phyloP scores from a whole-genome alignment of 2,888 invertebrate species.

The Orthosia incerta region DNA sequence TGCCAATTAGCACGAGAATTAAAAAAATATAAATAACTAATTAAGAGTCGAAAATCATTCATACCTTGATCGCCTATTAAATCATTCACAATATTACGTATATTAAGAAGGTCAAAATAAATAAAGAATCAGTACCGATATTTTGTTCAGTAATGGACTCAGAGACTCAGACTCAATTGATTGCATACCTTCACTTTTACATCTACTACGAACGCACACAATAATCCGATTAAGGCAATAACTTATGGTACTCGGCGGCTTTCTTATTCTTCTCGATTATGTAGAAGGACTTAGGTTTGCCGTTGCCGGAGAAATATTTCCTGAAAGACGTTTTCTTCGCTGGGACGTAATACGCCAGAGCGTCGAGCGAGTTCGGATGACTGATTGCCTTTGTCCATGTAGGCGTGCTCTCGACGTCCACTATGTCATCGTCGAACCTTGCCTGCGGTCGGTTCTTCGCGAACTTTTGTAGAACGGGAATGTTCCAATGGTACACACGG shows the following conservation, averaged over 20 bases:
- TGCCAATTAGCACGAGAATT: conserved; percentile 11
- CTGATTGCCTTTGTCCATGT: conserved; percentile 89
- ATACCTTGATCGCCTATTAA: conserved; percentile 5
- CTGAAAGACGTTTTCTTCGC: conserved; percentile 93
- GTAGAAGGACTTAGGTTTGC: conserved; percentile 96
- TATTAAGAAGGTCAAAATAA: conserved; percentile 37
- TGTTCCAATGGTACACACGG: conserved; percentile 96
- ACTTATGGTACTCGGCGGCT: conserved; percentile 94
- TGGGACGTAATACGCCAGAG: conserved; percentile 93
- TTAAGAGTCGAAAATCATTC: conserved; percentile 17
- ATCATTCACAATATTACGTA: conserved; percentile 27
- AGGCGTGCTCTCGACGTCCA: conserved; percentile 92
- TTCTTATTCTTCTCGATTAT: conserved; percentile 96
- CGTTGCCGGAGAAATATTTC: conserved; percentile 96
- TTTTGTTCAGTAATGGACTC: conserved; percentile 53
- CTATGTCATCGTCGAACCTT: conserved; percentile 90
- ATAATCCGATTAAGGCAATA: conserved; percentile 91
- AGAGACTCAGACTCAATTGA: conserved; percentile 55
- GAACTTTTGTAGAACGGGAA: conserved; percentile 94
- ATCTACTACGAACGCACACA: conserved; percentile 40
- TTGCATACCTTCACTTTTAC: conserved; percentile 44
- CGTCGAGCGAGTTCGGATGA: conserved; percentile 87
- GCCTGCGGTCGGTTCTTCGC: conserved; percentile 90
- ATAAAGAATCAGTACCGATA: conserved; percentile 38
- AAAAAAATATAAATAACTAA: conserved; percentile 36